These are phyloP conservation scores for Myzus persicae DNA, from an alignment of 1,140 invertebrate species.

Conservation along the genomic window DNA sequence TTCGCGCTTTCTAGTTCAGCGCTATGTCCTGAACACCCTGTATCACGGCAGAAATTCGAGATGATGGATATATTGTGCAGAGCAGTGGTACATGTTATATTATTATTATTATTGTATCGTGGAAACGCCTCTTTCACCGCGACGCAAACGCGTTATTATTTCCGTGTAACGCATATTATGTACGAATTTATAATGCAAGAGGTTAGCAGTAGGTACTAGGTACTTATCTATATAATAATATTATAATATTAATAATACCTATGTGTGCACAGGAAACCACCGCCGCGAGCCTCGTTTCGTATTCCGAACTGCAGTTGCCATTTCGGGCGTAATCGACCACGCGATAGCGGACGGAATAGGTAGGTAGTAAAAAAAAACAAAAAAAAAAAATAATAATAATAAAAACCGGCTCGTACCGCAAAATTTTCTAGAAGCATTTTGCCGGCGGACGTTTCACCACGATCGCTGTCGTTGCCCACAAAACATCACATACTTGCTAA, in stretches of 20 bases:
- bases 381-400: background rate
- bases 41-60: background rate
- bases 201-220: background rate
- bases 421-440: background rate
- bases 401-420: constrained; percentile 4
- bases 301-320: constrained; percentile 28
- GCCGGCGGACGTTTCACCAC: background rate
- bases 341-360: background rate
- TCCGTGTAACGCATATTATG: background rate
- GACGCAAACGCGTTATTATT: constrained; percentile 29
- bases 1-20: background rate
- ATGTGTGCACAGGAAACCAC: background rate
- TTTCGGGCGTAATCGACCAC: background rate
- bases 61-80: background rate
- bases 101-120: background rate
- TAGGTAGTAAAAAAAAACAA: background rate
- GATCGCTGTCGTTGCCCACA: background rate
- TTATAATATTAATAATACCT: background rate
- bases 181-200: background rate
- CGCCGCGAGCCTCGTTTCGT: constrained; percentile 13
- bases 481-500: background rate
- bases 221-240: background rate
- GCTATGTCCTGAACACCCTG: background rate
- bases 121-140: background rate
- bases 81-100: background rate